Evolutionary conservation across 1,140 invertebrate species (phyloP).

Genomic region (Adoxophyes honmai): DNA sequence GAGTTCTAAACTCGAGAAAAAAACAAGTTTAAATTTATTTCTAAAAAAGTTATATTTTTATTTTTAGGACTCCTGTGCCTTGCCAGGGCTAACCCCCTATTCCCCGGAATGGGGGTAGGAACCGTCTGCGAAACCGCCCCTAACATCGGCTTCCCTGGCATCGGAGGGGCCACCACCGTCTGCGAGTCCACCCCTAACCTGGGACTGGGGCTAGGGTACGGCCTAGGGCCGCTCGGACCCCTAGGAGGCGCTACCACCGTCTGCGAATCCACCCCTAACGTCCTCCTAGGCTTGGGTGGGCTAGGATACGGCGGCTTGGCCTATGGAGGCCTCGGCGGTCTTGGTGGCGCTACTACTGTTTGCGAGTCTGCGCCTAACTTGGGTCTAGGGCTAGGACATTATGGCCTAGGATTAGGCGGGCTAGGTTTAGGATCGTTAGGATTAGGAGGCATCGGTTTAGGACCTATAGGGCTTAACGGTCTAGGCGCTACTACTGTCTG

Average conservation of each 20-base stretch:
- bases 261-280: neutral
- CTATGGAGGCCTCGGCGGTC: too few species aligned
- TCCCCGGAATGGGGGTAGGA: conserved; percentile 21
- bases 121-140: conserved; percentile 33
- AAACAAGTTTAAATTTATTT: neutral
- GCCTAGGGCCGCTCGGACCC: conserved; percentile 9
- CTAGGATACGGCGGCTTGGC: conserved; percentile 10
- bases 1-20: too few species aligned
- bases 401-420: too few species aligned
- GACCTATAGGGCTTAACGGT: too few species aligned
- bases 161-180: neutral
- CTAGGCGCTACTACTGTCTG: too few species aligned
- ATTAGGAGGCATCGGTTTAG: too few species aligned
- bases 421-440: too few species aligned
- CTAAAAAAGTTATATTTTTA: neutral
- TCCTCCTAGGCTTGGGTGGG: conserved; percentile 12
- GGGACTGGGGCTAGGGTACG: conserved; percentile 3
- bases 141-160: conserved; percentile 3
- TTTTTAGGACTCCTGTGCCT: conserved; percentile 30
- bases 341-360: conserved; percentile 17
- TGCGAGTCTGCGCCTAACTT: conserved; percentile 23
- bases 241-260: neutral
- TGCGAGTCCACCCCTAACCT: neutral
- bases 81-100: conserved; percentile 35
- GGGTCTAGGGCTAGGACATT: conserved; percentile 16